phyloP scores from a whole-genome alignment of 2,113 vertebrate genomes.

The Oreochromis spilurus region DNA sequence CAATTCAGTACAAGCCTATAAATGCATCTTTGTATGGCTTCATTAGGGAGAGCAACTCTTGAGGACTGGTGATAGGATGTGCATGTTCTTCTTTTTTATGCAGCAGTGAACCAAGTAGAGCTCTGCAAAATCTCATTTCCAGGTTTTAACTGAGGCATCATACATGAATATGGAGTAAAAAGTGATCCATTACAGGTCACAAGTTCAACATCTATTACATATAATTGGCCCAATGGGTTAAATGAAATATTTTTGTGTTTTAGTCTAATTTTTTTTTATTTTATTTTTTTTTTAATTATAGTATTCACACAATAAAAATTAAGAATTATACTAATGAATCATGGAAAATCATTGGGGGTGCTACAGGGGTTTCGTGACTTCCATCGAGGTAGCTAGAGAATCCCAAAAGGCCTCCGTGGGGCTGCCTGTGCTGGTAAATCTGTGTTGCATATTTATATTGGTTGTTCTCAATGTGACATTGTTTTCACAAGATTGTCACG shows the following conservation, averaged over 20 bases:
- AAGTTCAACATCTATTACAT: neutral
- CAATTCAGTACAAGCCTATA: neutral
- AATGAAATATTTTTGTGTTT: neutral
- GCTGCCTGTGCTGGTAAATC: neutral
- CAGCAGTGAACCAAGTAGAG: neutral
- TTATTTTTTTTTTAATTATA: neutral
- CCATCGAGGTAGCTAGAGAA: neutral
- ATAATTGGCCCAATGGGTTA: neutral
- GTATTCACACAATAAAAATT: neutral
- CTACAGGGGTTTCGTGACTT: neutral
- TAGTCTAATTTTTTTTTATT: neutral
- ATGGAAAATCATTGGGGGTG: neutral
- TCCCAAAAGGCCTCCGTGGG: neutral
- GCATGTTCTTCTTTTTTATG: neutral
- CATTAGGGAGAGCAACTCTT: neutral
- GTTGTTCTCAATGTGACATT: slow-evolving; percentile 3
- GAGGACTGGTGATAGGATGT: neutral
- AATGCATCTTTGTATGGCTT: neutral
- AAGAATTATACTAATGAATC: neutral
- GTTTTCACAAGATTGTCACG: slow-evolving; percentile 15
- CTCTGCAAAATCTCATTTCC: neutral
- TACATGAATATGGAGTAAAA: neutral
- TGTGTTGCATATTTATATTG: neutral
- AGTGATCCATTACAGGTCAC: neutral
- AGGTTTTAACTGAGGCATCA: neutral